These are phyloP conservation scores for Rhinolophus ferrumequinum DNA, from an alignment of 2,113 vertebrate species.

Conservation along the genomic window DNA sequence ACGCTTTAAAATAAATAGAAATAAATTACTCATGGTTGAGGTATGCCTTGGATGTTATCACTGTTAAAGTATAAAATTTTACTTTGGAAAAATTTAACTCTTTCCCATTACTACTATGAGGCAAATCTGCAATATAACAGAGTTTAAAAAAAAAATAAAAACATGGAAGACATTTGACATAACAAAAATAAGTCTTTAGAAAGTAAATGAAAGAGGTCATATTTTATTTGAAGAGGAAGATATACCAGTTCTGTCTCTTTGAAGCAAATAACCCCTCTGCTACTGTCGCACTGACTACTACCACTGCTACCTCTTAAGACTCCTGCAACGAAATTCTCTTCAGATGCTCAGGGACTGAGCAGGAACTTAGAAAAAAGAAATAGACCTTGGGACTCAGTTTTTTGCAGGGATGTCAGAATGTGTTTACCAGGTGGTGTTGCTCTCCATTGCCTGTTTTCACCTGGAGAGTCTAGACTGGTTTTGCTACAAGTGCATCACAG, in stretches of 20 bases:
- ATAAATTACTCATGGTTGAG: slow-evolving; percentile 20
- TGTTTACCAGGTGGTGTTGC: background rate
- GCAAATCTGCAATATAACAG: background rate
- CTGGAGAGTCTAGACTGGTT: background rate
- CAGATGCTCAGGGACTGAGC: background rate
- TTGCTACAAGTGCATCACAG: background rate
- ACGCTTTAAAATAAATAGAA: slow-evolving; percentile 87
- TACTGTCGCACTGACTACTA: background rate
- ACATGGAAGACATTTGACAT: background rate
- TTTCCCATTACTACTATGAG: slow-evolving; percentile 15
- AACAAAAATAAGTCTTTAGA: slow-evolving; percentile 41
- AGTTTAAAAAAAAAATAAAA: background rate
- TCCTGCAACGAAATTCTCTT: background rate
- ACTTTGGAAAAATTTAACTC: background rate
- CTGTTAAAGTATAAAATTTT: background rate
- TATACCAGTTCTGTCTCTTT: background rate
- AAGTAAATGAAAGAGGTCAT: slow-evolving; percentile 38
- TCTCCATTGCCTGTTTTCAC: background rate
- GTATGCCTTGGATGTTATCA: slow-evolving; percentile 13
- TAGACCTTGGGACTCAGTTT: background rate
- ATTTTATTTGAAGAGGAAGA: slow-evolving; percentile 17
- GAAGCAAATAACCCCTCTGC: background rate
- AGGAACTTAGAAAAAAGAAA: background rate
- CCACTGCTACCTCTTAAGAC: background rate
- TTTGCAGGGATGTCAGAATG: background rate